phyloP scores from a whole-genome alignment of 2,888 invertebrate species.

The Drosophila nr. fundita region DNA sequence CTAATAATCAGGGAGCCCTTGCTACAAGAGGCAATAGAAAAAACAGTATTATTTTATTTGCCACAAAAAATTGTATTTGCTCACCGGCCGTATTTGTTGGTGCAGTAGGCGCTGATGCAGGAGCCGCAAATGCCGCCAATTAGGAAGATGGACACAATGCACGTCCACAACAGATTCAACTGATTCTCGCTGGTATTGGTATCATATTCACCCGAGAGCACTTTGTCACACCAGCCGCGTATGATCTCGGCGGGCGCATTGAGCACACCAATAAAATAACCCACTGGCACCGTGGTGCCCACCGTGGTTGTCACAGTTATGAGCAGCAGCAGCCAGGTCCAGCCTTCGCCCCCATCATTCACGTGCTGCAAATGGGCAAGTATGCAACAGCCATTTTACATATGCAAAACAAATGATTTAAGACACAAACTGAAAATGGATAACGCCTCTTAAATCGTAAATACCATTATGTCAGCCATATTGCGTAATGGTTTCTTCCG shows the following conservation, averaged over 20 bases:
- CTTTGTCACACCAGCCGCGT: slow-evolving; percentile 89
- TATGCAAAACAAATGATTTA: slow-evolving; percentile 65
- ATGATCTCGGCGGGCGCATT: slow-evolving; percentile 91
- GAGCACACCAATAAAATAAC: slow-evolving; percentile 93
- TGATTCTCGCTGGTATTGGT: slow-evolving; percentile 85
- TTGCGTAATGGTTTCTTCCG: slow-evolving; percentile 12
- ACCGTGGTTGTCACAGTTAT: slow-evolving; percentile 90
- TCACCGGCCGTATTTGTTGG: slow-evolving; percentile 89
- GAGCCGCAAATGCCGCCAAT: slow-evolving; percentile 95
- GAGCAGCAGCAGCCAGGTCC: slow-evolving; percentile 86
- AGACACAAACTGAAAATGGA: slow-evolving; percentile 56
- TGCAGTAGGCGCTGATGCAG: slow-evolving; percentile 90
- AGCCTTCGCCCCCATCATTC: slow-evolving; percentile 51
- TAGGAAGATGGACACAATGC: slow-evolving; percentile 94
- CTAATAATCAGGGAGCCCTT: slow-evolving; percentile 89
- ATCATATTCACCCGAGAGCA: slow-evolving; percentile 87
- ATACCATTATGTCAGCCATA: slow-evolving; percentile 60
- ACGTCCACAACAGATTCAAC: slow-evolving; percentile 90
- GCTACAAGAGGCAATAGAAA: slow-evolving; percentile 43
- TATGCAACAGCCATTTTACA: slow-evolving; percentile 1
- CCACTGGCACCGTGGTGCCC: slow-evolving; percentile 92
- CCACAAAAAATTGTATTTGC: neutral
- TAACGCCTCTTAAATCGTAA: neutral
- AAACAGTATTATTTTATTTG: neutral
- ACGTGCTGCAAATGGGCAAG: slow-evolving; percentile 46